phyloP scores from a whole-genome alignment of 2,113 vertebrate genomes.

The Mesembrinibis cayennensis region DNA sequence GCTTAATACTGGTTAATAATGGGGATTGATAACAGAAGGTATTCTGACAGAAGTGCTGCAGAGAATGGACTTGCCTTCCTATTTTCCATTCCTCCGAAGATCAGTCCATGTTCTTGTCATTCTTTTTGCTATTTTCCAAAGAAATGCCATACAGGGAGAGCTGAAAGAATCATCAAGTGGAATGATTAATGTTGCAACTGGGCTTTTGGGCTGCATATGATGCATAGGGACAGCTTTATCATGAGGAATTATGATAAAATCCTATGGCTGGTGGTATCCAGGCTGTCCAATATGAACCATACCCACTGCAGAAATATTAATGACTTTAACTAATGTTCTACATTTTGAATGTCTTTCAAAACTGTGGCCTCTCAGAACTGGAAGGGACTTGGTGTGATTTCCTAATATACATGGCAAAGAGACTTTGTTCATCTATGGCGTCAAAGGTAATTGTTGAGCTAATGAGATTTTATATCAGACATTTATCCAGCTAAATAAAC shows the following conservation, averaged over 20 bases:
- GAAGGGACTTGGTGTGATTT: background rate
- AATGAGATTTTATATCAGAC: conserved; percentile 56
- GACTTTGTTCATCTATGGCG: background rate
- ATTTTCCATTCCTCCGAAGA: background rate
- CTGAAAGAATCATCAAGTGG: conserved; percentile 1
- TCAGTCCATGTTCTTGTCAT: background rate
- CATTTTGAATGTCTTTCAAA: conserved; percentile 34
- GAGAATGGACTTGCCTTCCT: background rate
- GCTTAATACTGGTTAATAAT: background rate
- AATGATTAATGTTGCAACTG: background rate
- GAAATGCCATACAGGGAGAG: background rate
- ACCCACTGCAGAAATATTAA: background rate
- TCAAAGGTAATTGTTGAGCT: conserved; percentile 45
- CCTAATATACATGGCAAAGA: conserved; percentile 37
- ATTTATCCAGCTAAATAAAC: conserved; percentile 44
- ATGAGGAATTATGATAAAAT: background rate
- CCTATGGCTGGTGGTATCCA: background rate
- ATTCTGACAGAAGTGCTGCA: background rate
- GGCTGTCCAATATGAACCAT: background rate
- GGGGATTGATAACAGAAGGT: background rate
- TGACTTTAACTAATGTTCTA: background rate
- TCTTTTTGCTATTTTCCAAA: background rate
- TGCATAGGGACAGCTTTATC: background rate
- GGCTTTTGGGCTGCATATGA: background rate
- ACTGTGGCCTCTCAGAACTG: background rate